These are phyloP conservation scores for Polydesmus complanatus DNA, from an alignment of 2,888 invertebrate genomes.

Conservation along the genomic window DNA sequence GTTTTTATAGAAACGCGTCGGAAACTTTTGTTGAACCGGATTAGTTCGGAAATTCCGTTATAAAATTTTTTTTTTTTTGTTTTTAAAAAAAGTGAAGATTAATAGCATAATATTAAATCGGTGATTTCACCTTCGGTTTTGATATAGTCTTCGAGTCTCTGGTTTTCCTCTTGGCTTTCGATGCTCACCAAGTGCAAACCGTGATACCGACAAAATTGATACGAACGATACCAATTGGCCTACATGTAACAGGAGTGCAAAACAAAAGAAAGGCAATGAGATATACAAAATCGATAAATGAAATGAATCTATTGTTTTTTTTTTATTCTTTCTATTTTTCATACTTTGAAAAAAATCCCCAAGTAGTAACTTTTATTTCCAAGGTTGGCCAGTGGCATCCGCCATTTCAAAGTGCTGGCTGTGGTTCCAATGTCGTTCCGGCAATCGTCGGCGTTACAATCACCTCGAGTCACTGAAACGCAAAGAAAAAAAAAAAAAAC, in stretches of 20 bases:
- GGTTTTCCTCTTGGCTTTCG: constrained; percentile 77
- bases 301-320: neutral
- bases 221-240: constrained; percentile 87
- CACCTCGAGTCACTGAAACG: neutral
- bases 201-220: constrained; percentile 82
- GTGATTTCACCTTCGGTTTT: constrained; percentile 61
- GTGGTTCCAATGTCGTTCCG: constrained; percentile 3
- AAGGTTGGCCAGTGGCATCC: constrained; percentile 73
- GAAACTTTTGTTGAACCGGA: too few relatives aligned
- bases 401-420: constrained; percentile 42
- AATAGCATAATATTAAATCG: too few relatives aligned
- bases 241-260: constrained; percentile 30
- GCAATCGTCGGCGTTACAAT: constrained; percentile 13
- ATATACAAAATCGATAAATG: neutral
- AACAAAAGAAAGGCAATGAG: neutral
- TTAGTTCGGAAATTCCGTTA: too few relatives aligned
- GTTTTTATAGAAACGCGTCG: too few relatives aligned
- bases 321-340: constrained; percentile 17
- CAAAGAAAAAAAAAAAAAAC: neutral
- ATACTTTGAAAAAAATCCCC: constrained; percentile 87
- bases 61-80: too few relatives aligned
- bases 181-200: constrained; percentile 86
- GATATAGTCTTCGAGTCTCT: constrained; percentile 75
- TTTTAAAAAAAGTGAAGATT: too few relatives aligned
- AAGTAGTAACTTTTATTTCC: constrained; percentile 80